phyloP scores from a whole-genome alignment of 1,140 invertebrate species.

The Sogatella furcifera region DNA sequence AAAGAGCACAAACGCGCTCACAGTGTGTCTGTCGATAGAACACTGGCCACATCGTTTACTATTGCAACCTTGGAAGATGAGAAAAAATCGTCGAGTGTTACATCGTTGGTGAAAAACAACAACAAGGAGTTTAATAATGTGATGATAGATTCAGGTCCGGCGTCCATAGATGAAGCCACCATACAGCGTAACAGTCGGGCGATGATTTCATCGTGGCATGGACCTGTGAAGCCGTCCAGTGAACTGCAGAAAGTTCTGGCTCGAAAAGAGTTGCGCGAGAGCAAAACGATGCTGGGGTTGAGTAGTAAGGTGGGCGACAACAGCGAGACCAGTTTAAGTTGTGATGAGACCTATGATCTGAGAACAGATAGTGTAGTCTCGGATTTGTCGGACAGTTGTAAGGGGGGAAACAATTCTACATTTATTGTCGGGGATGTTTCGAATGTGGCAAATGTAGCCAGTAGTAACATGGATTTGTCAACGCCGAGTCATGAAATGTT shows the following conservation, averaged over 20 bases:
- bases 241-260: conserved; percentile 18
- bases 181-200: conserved; percentile 4
- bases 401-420: conserved; percentile 13
- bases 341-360: conserved; percentile 15
- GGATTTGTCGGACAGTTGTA: conserved; percentile 12
- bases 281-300: conserved; percentile 1
- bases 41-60: conserved; percentile 7
- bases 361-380: conserved; percentile 13
- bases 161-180: conserved; percentile 15
- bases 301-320: background rate
- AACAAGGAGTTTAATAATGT: conserved; percentile 6
- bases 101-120: conserved; percentile 4
- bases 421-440: conserved; percentile 21
- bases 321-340: conserved; percentile 7
- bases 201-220: conserved; percentile 21
- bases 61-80: conserved; percentile 7
- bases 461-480: conserved; percentile 17
- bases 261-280: conserved; percentile 14
- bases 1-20: conserved; percentile 46
- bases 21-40: conserved; percentile 40
- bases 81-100: conserved; percentile 12
- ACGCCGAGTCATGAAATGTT: conserved; percentile 19
- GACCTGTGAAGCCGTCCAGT: conserved; percentile 17
- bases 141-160: conserved; percentile 13
- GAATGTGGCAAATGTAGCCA: conserved; percentile 18